Conservation (phyloP, 2,113 vertebrate genomes). For the Ginglymostoma cirratum region DNA sequence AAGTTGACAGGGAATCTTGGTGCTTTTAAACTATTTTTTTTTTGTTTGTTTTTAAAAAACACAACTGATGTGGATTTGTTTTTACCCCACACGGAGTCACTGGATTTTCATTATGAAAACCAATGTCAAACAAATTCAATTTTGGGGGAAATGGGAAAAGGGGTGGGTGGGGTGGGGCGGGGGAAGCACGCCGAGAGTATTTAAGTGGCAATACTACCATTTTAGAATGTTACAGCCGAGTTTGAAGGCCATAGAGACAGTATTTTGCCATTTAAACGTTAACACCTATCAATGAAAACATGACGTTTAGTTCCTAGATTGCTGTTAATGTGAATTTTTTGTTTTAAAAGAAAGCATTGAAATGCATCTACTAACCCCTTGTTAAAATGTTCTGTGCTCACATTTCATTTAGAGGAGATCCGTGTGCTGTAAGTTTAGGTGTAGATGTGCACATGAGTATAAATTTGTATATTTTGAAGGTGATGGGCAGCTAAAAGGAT, state of each 20-base stretch:
- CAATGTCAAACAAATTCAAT: not conserved
- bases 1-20: constrained; percentile 29
- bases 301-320: constrained; percentile 24
- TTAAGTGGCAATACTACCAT: constrained; percentile 22
- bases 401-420: constrained; percentile 31
- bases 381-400: constrained; percentile 36
- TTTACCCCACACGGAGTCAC: not conserved
- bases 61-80: constrained; percentile 21
- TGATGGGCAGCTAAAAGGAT: constrained; percentile 38
- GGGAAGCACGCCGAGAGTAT: not conserved
- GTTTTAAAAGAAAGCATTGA: constrained; percentile 22
- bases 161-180: not conserved
- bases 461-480: constrained; percentile 38
- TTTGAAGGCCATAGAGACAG: constrained; percentile 13
- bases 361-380: constrained; percentile 36
- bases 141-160: not conserved
- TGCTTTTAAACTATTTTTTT: constrained; percentile 26
- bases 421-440: constrained; percentile 32
- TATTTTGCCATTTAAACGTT: constrained; percentile 25
- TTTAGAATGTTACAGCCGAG: constrained; percentile 12
- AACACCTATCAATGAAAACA: constrained; percentile 33
- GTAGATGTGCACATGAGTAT: constrained; percentile 36
- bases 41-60: constrained; percentile 10
- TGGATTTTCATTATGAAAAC: constrained; percentile 16
- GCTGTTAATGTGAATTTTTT: constrained; percentile 20